Evolutionary conservation across 2,113 vertebrate species (phyloP).

Genomic region (Orthonyx spaldingii): DNA sequence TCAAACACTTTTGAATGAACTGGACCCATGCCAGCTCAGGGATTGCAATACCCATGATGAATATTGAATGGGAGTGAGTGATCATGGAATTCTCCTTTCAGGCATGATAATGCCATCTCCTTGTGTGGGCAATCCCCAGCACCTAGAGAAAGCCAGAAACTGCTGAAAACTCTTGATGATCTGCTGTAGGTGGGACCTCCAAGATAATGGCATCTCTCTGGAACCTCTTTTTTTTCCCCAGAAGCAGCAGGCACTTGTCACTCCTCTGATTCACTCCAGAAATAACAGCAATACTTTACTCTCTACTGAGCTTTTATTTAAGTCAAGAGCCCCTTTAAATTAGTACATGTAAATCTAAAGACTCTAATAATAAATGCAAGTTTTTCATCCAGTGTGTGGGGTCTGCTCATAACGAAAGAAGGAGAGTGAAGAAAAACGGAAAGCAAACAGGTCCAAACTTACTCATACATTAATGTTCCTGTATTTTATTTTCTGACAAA

Average conservation of each 20-base stretch:
- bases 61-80: not conserved
- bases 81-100: not conserved
- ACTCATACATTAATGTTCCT: fast-evolving
- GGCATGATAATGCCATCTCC: not conserved
- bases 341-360: not conserved
- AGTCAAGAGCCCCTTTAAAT: not conserved
- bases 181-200: not conserved
- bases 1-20: not conserved
- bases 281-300: not conserved
- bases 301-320: not conserved
- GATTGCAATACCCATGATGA: not conserved
- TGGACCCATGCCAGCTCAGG: no score
- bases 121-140: not conserved
- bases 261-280: not conserved
- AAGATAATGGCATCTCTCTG: not conserved
- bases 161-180: not conserved
- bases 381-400: fast-evolving
- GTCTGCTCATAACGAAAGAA: not conserved
- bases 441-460: not conserved
- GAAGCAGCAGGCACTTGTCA: not conserved
- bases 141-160: not conserved
- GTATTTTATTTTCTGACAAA: not conserved
- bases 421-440: not conserved
- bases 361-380: not conserved
- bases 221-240: not conserved